phyloP scores from a whole-genome alignment of 2,888 invertebrate genomes.

The Pseudococcus viburni region DNA sequence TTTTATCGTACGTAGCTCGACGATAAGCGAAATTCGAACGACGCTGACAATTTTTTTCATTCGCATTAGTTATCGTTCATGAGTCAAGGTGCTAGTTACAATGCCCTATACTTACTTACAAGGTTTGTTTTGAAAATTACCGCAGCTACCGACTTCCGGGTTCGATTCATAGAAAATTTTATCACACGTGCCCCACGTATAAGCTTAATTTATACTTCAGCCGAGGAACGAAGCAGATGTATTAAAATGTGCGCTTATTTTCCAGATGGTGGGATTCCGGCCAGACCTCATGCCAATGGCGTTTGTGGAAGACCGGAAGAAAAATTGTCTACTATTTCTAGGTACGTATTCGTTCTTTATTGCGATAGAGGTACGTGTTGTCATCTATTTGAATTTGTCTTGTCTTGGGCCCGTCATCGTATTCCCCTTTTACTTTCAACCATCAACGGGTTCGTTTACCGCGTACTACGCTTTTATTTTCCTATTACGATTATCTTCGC shows the following conservation, averaged over 20 bases:
- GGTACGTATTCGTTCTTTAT: slow-evolving; percentile 62
- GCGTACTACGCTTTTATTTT: not conserved
- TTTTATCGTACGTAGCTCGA: not conserved
- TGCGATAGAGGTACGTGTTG: not conserved
- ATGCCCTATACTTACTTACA: slow-evolving; percentile 64
- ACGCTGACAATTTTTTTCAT: not conserved
- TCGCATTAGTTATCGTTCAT: slow-evolving; percentile 46
- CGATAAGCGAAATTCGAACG: slow-evolving; percentile 47
- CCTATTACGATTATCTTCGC: not conserved
- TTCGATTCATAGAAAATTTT: slow-evolving; percentile 9
- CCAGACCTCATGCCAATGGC: slow-evolving; percentile 65
- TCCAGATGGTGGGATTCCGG: slow-evolving; percentile 69
- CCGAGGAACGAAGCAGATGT: not conserved
- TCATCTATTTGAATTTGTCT: not conserved
- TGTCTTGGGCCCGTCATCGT: not conserved
- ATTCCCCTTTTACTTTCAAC: not conserved
- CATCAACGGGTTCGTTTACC: not conserved
- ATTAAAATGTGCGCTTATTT: slow-evolving; percentile 62
- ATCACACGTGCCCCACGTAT: not conserved
- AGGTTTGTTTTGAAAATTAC: slow-evolving; percentile 62
- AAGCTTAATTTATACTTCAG: too few species aligned
- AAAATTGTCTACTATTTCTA: slow-evolving; percentile 67
- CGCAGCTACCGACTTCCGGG: slow-evolving; percentile 17
- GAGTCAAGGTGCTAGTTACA: slow-evolving; percentile 53
- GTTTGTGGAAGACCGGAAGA: slow-evolving; percentile 67